phyloP scores from a whole-genome alignment of 2,888 invertebrate genomes.

The Prenolepis imparis region DNA sequence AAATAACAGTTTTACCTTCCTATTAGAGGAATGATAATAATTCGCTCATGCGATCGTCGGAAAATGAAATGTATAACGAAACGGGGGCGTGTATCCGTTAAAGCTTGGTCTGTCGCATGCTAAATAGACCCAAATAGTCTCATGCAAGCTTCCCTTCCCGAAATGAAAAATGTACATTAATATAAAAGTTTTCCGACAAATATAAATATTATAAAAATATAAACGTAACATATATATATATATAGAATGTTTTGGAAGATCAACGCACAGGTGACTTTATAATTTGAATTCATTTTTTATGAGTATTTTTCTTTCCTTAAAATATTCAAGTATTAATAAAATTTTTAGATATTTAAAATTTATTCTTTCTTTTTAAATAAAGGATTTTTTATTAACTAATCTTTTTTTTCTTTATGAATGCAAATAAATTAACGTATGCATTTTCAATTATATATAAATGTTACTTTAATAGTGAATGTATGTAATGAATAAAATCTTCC shows the following conservation, averaged over 20 bases:
- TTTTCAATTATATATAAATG: not conserved
- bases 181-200: not conserved
- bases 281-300: not conserved
- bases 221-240: not conserved
- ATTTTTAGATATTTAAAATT: not conserved
- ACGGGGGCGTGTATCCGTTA: constrained; percentile 11
- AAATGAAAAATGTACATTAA: not conserved
- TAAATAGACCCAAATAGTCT: not conserved
- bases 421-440: not conserved
- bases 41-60: constrained; percentile 29
- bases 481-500: not conserved
- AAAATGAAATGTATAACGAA: constrained; percentile 33
- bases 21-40: constrained; percentile 43
- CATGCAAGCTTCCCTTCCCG: not conserved
- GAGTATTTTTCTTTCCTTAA: not conserved
- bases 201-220: not conserved
- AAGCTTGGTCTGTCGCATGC: not conserved
- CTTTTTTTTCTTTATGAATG: no score
- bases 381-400: not conserved
- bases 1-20: constrained; percentile 22
- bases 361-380: not conserved
- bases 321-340: not conserved
- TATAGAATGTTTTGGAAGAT: not conserved
- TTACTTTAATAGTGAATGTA: not conserved
- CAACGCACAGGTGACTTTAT: not conserved